phyloP scores from a whole-genome alignment of 1,140 invertebrate genomes.

The Zaprionus ghesquierei region DNA sequence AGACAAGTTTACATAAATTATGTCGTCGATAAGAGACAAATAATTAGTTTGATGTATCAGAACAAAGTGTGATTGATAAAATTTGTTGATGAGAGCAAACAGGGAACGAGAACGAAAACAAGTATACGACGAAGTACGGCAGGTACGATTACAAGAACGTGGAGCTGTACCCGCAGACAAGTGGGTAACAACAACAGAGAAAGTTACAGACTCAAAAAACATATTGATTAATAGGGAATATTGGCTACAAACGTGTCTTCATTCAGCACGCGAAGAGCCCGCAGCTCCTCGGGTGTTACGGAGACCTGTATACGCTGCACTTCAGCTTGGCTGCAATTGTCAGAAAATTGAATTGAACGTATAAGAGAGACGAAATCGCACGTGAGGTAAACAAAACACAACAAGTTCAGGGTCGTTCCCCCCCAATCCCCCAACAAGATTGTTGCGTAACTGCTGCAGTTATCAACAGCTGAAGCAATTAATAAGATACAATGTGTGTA shows the following conservation, averaged over 20 bases:
- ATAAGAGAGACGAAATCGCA: background rate
- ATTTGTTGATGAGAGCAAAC: background rate
- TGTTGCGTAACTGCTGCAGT: background rate
- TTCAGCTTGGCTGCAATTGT: conserved; percentile 42
- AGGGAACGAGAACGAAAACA: background rate
- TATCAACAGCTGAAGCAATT: background rate
- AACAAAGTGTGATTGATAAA: conserved; percentile 1
- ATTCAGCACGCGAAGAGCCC: conserved; percentile 57
- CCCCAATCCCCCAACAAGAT: background rate
- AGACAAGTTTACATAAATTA: conserved; percentile 1
- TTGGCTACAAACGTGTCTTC: conserved; percentile 75
- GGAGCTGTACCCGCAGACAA: background rate
- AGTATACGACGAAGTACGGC: background rate
- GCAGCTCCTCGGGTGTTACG: conserved; percentile 55
- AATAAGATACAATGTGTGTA: background rate
- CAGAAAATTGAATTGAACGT: conserved; percentile 13
- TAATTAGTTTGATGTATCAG: conserved; percentile 31
- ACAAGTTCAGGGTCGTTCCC: background rate
- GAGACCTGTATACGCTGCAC: conserved; percentile 42
- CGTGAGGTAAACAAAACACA: background rate
- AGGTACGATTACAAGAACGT: background rate
- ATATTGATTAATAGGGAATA: conserved; percentile 17
- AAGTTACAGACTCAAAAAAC: conserved; percentile 10
- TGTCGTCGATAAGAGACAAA: conserved; percentile 4
- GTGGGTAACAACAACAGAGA: background rate